These are phyloP conservation scores for Tiaroga cobitis DNA, from an alignment of 2,797 vertebrate genomes.

Conservation along the genomic window DNA sequence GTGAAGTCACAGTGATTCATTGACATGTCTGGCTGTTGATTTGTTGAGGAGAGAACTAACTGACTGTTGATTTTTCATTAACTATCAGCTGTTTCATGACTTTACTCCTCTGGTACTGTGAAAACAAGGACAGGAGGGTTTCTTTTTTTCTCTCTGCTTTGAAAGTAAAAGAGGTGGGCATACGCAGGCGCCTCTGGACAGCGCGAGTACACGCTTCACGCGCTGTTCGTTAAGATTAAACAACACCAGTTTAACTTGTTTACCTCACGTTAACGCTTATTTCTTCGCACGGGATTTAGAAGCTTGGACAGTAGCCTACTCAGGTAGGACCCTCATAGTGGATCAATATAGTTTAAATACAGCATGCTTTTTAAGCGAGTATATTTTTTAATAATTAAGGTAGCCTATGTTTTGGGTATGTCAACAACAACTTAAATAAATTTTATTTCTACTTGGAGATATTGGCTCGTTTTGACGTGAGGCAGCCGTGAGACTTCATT, in stretches of 20 bases:
- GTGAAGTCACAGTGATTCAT: not conserved
- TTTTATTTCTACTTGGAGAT: not conserved
- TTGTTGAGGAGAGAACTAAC: not conserved
- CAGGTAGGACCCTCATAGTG: slow-evolving; percentile 22
- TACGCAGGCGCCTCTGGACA: not conserved
- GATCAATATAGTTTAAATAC: not conserved
- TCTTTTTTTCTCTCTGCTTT: not conserved
- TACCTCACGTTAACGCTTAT: not conserved
- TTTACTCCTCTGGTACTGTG: slow-evolving; percentile 18
- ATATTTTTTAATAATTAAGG: not conserved
- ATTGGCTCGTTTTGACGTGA: not conserved
- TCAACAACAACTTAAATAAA: not conserved
- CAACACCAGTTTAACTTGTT: not conserved
- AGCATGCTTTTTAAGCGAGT: not conserved
- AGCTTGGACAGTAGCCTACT: not conserved
- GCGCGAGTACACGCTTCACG: not conserved
- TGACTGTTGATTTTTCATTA: slow-evolving; percentile 57
- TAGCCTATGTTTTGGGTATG: not conserved
- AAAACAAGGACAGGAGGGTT: slow-evolving; percentile 38
- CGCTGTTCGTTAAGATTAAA: not conserved
- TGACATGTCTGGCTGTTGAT: slow-evolving; percentile 16
- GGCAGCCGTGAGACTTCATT: not conserved
- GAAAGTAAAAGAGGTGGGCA: slow-evolving; percentile 34
- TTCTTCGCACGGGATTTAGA: not conserved
- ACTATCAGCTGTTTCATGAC: slow-evolving; percentile 6